Evolutionary conservation across 2,113 vertebrate species (phyloP).

Genomic region (Lophochroa leadbeateri): DNA sequence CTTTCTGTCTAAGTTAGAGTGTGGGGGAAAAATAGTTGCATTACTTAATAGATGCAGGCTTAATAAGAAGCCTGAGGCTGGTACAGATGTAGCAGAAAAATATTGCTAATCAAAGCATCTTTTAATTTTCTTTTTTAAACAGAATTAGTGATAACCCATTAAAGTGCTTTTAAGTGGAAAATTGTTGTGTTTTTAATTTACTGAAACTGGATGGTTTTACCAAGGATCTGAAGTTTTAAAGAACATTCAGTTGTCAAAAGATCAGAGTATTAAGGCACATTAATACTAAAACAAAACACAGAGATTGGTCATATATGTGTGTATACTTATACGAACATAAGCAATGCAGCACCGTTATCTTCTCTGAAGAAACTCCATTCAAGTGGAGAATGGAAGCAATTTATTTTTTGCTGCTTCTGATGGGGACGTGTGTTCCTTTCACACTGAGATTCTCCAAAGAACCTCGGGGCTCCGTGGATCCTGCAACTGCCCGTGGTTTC

Average conservation of each 20-base stretch:
- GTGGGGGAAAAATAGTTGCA: neutral
- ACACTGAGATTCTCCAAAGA: slow-evolving; percentile 66
- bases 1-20: neutral
- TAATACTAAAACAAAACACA: slow-evolving; percentile 15
- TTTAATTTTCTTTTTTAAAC: neutral
- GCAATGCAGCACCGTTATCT: slow-evolving; percentile 69
- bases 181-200: neutral
- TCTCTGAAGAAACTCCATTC: slow-evolving; percentile 20
- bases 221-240: neutral
- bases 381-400: slow-evolving; percentile 4
- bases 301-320: slow-evolving; percentile 67
- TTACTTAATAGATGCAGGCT: neutral
- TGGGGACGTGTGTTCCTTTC: slow-evolving; percentile 66
- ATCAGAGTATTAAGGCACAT: slow-evolving; percentile 25
- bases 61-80: neutral
- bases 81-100: neutral
- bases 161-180: slow-evolving; percentile 57
- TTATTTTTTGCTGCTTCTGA: slow-evolving; percentile 75
- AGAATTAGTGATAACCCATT: neutral
- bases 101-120: neutral
- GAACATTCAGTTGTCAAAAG: slow-evolving; percentile 9
- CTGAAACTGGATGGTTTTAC: neutral
- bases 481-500: slow-evolving; percentile 47
- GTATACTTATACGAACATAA: neutral
- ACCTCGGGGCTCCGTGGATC: slow-evolving; percentile 25